Base-by-base conservation (phyloP, 2,888 invertebrate species). In the Rhyacophila evoluta region DNA sequence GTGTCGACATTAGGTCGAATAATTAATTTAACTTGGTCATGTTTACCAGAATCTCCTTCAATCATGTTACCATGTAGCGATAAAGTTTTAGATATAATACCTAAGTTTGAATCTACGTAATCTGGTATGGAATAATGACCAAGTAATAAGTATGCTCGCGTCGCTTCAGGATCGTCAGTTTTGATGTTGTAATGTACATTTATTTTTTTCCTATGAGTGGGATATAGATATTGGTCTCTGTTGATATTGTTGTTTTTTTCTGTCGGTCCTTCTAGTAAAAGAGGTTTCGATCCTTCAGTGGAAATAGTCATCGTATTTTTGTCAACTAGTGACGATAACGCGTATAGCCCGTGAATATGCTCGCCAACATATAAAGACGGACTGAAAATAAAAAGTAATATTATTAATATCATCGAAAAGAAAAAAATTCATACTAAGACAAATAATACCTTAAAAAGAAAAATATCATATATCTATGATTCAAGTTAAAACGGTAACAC, bases 351-450 rank as follows among this genome's bases (percentile, higher is more conserved):
- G 84, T 95, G 92, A 81, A 92, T 90, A 72, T 91, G 90, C 85
- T 98, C 96, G 0, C 98, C 99, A 78, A 99, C 94, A 86, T 98
- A 99, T 36, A 99, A 89, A 0, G 98, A 96, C 78, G 96, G 95
- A 83, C 97, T 97, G 87, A 82, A 91, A 91, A 83, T 76, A 82
- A 83, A 83, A 83, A 82, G 33, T 37, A 68, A n/a, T n/a, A n/a
- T n/a, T n/a, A 69, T 36, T 5, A 74, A 68, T 19, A 6, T 1
- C 10, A 37, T 37, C 8, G 37, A n/a, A 68, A n/a, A n/a, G n/a
- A n/a, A n/a, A n/a, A n/a, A n/a, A n/a, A n/a, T n/a, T n/a, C n/a
- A n/a, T n/a, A n/a, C n/a, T n/a, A n/a, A n/a, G n/a, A n/a, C n/a
- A n/a, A n/a, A n/a, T n/a, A n/a, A n/a, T n/a, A n/a, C n/a, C n/a